Conservation (phyloP, 2,888 invertebrate species). For the Heliconius erato region DNA sequence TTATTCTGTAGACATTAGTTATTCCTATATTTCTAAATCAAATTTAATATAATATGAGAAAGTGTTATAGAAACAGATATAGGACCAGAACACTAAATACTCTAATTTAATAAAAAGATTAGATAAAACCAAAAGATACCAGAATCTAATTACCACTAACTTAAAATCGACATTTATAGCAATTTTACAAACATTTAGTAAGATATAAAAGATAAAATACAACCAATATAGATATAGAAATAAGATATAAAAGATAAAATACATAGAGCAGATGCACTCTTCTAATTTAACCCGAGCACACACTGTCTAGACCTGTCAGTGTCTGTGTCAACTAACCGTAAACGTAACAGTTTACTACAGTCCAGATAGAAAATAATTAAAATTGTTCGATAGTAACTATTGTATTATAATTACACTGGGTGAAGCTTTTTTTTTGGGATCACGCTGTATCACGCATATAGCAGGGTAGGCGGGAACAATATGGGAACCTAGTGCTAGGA, state of each 20-base stretch:
- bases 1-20: neutral
- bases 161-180: neutral
- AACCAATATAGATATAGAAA: neutral
- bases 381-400: neutral
- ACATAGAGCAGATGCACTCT: conserved; percentile 27
- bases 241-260: conserved; percentile 25
- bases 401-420: neutral
- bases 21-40: neutral
- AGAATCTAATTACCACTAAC: neutral
- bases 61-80: neutral
- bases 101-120: neutral
- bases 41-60: too few species aligned
- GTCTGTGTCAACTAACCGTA: conserved; percentile 55
- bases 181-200: conserved; percentile 6
- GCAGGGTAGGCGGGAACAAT: too few species aligned
- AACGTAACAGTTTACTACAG: conserved; percentile 19
- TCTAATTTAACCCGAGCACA: conserved; percentile 49
- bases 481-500: too few species aligned
- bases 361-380: conserved; percentile 25
- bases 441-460: too few species aligned
- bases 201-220: conserved; percentile 25
- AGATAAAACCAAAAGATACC: neutral
- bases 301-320: conserved; percentile 62
- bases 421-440: too few species aligned
- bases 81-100: neutral